These are phyloP conservation scores for Leucophenga varia DNA, from an alignment of 1,140 invertebrate genomes.

Conservation along the genomic window DNA sequence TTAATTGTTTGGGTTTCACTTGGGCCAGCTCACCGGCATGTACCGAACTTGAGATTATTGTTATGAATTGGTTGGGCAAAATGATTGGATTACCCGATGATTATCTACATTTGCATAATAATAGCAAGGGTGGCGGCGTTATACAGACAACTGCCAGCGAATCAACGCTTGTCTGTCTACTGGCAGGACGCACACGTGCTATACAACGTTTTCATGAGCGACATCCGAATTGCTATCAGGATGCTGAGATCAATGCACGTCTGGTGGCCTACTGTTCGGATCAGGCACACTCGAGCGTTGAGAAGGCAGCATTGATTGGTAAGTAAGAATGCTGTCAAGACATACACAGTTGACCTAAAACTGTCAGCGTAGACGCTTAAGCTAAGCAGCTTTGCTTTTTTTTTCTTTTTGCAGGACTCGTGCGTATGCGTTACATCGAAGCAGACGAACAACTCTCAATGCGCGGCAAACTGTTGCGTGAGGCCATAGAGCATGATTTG, in stretches of 20 bases:
- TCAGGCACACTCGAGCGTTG: conserved; percentile 93
- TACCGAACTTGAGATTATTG: conserved; percentile 94
- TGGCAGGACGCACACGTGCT: conserved; percentile 86
- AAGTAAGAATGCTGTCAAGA: conserved; percentile 17
- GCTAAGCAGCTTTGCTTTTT: conserved; percentile 3
- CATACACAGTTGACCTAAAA: background rate
- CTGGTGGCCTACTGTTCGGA: conserved; percentile 96
- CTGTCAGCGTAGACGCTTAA: background rate
- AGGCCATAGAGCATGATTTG: conserved; percentile 80
- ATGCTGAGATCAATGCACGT: conserved; percentile 86
- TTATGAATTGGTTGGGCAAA: conserved; percentile 97
- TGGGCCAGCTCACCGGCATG: conserved; percentile 93
- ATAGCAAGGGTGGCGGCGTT: conserved; percentile 83
- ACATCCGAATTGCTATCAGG: conserved; percentile 73
- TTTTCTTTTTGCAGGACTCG: conserved; percentile 65
- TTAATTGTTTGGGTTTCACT: conserved; percentile 87
- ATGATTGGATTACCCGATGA: conserved; percentile 88
- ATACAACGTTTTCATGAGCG: conserved; percentile 67
- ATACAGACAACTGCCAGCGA: conserved; percentile 93
- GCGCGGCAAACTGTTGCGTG: conserved; percentile 75
- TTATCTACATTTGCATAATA: conserved; percentile 76
- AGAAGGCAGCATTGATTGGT: conserved; percentile 90
- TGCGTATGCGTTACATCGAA: conserved; percentile 90
- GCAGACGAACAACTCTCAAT: conserved; percentile 80
- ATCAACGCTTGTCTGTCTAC: conserved; percentile 83